Evolutionary conservation across 2,888 invertebrate genomes (phyloP).

Genomic region (Dusona sp.): DNA sequence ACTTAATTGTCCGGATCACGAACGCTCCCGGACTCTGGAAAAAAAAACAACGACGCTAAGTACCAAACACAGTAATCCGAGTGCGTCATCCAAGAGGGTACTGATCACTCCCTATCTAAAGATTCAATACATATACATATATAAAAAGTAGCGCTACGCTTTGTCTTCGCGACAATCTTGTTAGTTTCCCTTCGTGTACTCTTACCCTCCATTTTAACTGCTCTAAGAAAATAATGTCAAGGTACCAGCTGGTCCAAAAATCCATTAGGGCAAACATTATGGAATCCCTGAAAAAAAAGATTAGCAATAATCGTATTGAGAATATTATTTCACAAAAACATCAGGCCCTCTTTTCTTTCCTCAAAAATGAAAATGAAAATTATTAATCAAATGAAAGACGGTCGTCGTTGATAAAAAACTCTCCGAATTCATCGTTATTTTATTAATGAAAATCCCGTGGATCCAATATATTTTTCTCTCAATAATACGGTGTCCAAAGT

Average conservation of each 20-base stretch:
- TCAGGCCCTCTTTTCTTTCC: background rate
- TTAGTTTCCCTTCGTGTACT: constrained; percentile 15
- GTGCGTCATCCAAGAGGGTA: background rate
- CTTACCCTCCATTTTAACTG: constrained; percentile 4
- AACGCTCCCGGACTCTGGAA: constrained; percentile 3
- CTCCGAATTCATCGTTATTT: background rate
- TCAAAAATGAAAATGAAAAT: background rate
- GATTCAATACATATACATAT: background rate
- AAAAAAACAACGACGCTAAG: constrained; percentile 1
- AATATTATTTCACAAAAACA: background rate
- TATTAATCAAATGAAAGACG: too few relatives aligned
- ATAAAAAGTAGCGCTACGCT: background rate
- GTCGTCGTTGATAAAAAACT: background rate
- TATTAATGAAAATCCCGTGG: background rate
- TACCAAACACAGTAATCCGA: background rate
- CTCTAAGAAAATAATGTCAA: constrained; percentile 1
- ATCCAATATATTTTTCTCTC: background rate
- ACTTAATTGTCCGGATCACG: constrained; percentile 35
- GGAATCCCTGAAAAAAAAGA: background rate
- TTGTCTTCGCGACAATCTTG: constrained; percentile 22
- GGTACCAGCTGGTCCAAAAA: constrained; percentile 13
- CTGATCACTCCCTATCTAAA: background rate
- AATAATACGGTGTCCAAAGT: background rate
- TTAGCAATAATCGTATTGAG: background rate
- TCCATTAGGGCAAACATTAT: constrained; percentile 3